Evolutionary conservation across 2,888 invertebrate genomes (phyloP).

Genomic region (Lordiphosa fenestrarum): DNA sequence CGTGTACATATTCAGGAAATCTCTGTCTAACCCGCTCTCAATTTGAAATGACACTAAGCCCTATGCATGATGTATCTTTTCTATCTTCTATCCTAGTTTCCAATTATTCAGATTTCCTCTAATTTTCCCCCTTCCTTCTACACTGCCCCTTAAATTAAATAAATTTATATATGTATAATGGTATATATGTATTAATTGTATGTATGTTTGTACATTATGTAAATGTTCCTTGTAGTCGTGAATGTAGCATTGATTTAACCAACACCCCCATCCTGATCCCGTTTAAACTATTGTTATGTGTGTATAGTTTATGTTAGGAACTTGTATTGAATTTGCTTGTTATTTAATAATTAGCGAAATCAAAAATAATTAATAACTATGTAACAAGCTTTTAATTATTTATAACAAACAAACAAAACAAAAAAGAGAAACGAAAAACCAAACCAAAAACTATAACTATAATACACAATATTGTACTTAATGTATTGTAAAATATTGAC

Average conservation of each 20-base stretch:
- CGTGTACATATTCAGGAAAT: constrained; percentile 96
- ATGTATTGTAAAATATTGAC: constrained; percentile 73
- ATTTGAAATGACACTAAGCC: constrained; percentile 20
- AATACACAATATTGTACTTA: constrained; percentile 55
- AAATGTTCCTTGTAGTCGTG: constrained; percentile 69
- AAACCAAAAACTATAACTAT: constrained; percentile 35
- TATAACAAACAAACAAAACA: constrained; percentile 28
- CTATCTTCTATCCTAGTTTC: not conserved
- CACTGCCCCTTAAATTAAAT: not conserved
- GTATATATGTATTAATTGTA: constrained; percentile 40
- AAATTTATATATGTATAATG: not conserved
- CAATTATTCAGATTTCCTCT: constrained; percentile 21
- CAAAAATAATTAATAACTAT: constrained; percentile 36
- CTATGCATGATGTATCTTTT: not conserved
- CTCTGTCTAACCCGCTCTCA: constrained; percentile 84
- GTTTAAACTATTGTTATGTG: constrained; percentile 49
- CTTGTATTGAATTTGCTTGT: constrained; percentile 64
- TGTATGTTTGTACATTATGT: constrained; percentile 73
- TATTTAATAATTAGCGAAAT: constrained; percentile 53
- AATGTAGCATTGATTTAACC: constrained; percentile 42
- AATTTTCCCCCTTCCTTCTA: not conserved
- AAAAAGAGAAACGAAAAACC: constrained; percentile 16
- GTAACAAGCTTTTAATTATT: constrained; percentile 66
- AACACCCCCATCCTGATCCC: not conserved
- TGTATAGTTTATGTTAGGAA: constrained; percentile 65